Evolutionary conservation across 1,140 invertebrate genomes (phyloP), one percentile per base, ranked within the genome.

Genomic region (Papilio helenus): DNA sequence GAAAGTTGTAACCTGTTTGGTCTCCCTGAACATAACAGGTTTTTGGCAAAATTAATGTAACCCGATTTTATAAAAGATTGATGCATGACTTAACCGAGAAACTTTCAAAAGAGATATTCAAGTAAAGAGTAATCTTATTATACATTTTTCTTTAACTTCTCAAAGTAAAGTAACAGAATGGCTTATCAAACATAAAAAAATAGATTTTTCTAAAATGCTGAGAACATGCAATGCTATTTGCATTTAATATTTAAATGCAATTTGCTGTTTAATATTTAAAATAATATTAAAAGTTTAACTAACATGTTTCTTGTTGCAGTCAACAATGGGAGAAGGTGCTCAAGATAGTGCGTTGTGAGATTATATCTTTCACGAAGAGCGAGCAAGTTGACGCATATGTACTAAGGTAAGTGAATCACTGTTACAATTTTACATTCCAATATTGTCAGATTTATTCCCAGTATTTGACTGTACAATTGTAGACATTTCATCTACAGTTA

Each of bases 321-420:
- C 93, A 96, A 91, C 96, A 98, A 89, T 97, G 98, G 97, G 97
- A 99, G 90, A 96, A 96, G 34, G 94, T 99, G 44, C 94, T 99
- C 87, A 97, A 98, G 92, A 96, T 98, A 79, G 99, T 99, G 12
- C 96, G 98, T 85, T 99, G 99, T 94, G 98, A 99, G 95, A 99
- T 99, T 79, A 99, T 99, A 90, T 99, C 98, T 94, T 97, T 97
- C 88, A 97, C 96, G 29, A 96, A 96, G 83, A 99, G 98, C 94
- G 98, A 98, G 79, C 96, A 97, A 89, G 96, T 99, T 83, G 98
- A 99, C 95, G 98, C 99, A 46, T 99, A 99, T 94, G 98, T 99
- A 8, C 95, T 99, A 5, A 99, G 98, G 98, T 99, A 95, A 96
- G 95, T 89, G 2, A 16, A 39, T 51, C 42, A 34, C 61, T 58